phyloP scores from a whole-genome alignment of 2,888 invertebrate species.

The Stenodera caucasica region DNA sequence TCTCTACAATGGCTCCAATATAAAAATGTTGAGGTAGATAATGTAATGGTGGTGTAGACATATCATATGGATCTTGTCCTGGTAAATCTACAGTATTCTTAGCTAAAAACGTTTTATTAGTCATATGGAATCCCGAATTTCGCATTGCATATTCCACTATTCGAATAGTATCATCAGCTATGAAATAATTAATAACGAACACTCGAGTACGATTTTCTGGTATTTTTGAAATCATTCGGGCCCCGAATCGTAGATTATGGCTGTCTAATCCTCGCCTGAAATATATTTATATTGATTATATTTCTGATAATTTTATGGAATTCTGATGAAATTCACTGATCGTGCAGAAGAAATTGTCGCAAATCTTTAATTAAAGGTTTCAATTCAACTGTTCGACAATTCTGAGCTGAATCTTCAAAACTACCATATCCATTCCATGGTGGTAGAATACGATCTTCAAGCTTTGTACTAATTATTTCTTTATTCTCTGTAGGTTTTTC shows the following conservation, averaged over 20 bases:
- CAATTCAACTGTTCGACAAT: slow-evolving; percentile 79
- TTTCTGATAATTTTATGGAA: neutral
- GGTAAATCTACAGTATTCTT: slow-evolving; percentile 73
- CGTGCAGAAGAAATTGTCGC: slow-evolving; percentile 77
- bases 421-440: slow-evolving; percentile 92
- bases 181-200: slow-evolving; percentile 79
- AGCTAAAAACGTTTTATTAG: slow-evolving; percentile 64
- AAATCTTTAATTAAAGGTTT: slow-evolving; percentile 77
- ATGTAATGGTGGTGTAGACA: slow-evolving; percentile 70
- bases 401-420: slow-evolving; percentile 86
- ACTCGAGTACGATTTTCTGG: slow-evolving; percentile 66
- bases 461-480: slow-evolving; percentile 43
- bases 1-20: slow-evolving; percentile 76
- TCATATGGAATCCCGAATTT: slow-evolving; percentile 52
- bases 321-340: slow-evolving; percentile 61
- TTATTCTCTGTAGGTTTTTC: slow-evolving; percentile 54
- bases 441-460: slow-evolving; percentile 63
- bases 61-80: slow-evolving; percentile 67
- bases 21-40: slow-evolving; percentile 82
- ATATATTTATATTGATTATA: slow-evolving; percentile 28
- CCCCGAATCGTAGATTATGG: slow-evolving; percentile 77
- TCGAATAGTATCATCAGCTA: slow-evolving; percentile 82
- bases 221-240: slow-evolving; percentile 73
- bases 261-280: slow-evolving; percentile 72
- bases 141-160: slow-evolving; percentile 73